These are phyloP conservation scores for Lanius ludovicianus DNA, from an alignment of 2,113 vertebrate genomes.

Conservation along the genomic window DNA sequence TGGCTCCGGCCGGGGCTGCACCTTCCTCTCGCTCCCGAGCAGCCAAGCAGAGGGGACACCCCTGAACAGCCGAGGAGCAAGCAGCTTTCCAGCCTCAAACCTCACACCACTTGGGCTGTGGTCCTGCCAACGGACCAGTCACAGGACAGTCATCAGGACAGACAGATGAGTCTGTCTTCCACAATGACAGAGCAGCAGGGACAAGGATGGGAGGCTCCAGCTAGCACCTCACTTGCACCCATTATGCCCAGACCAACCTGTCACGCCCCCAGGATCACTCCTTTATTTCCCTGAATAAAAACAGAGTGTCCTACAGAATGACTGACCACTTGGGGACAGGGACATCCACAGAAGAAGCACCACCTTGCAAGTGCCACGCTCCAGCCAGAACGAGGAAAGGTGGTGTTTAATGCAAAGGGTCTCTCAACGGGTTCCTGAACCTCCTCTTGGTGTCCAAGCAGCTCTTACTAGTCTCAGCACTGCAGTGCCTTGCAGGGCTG, in stretches of 20 bases:
- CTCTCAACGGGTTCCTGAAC: rapidly evolving
- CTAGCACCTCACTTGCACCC: not conserved
- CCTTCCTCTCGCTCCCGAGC: rapidly evolving
- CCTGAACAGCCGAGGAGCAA: rapidly evolving
- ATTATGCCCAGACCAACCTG: not conserved
- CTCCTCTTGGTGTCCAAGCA: rapidly evolving
- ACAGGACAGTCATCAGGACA: not conserved
- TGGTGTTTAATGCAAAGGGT: not conserved
- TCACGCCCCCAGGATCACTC: too few species aligned
- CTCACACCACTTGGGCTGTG: rapidly evolving
- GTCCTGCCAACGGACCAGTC: rapidly evolving
- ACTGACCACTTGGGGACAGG: not conserved
- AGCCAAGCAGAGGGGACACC: rapidly evolving
- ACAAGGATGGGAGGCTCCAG: not conserved
- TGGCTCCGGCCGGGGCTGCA: not conserved
- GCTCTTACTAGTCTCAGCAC: not conserved
- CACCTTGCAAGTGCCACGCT: not conserved
- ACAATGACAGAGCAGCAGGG: rapidly evolving
- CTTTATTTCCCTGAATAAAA: not conserved
- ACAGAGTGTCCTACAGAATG: not conserved
- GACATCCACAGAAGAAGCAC: not conserved
- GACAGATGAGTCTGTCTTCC: not conserved
- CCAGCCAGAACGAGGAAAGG: rapidly evolving
- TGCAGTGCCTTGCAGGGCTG: not conserved
- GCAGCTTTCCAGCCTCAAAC: not conserved